phyloP scores from a whole-genome alignment of 2,797 vertebrate species.

The Ctenopoma kingsleyae region DNA sequence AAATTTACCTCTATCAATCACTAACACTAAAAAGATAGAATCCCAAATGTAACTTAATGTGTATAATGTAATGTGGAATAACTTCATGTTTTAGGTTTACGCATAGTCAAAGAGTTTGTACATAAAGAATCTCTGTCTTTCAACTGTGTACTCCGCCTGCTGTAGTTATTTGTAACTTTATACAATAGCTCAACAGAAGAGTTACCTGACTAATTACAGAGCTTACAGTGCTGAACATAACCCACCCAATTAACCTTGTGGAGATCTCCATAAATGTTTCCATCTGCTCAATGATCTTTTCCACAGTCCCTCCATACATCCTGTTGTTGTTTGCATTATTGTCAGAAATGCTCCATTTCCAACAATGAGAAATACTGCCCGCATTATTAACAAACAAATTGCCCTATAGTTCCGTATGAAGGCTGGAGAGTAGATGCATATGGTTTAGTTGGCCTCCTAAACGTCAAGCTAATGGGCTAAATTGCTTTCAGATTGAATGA shows the following conservation, averaged over 20 bases:
- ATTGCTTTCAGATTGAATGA: conserved; percentile 79
- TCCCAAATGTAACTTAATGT: background rate
- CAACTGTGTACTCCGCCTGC: conserved; percentile 19
- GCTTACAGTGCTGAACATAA: conserved; percentile 68
- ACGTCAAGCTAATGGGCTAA: conserved; percentile 70
- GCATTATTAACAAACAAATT: conserved; percentile 73
- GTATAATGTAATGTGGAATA: too few relatives aligned
- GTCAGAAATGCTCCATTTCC: conserved; percentile 65
- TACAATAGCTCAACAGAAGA: conserved; percentile 61
- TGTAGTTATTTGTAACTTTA: conserved; percentile 50
- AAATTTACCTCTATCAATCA: background rate
- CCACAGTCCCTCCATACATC: conserved; percentile 62
- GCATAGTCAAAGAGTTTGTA: background rate
- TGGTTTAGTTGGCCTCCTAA: conserved; percentile 61
- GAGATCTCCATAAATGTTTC: conserved; percentile 71
- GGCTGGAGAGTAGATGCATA: conserved; percentile 52
- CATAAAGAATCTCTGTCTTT: conserved; percentile 30
- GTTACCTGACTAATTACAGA: conserved; percentile 62
- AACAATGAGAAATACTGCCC: conserved; percentile 44
- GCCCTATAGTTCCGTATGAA: conserved; percentile 53
- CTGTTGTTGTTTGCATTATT: conserved; percentile 71
- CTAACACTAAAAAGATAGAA: background rate
- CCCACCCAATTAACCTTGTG: conserved; percentile 70
- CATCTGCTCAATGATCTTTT: conserved; percentile 57
- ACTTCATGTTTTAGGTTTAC: background rate